These are phyloP conservation scores for Podarcis raffonei DNA, from an alignment of 2,113 vertebrate species.

Conservation along the genomic window DNA sequence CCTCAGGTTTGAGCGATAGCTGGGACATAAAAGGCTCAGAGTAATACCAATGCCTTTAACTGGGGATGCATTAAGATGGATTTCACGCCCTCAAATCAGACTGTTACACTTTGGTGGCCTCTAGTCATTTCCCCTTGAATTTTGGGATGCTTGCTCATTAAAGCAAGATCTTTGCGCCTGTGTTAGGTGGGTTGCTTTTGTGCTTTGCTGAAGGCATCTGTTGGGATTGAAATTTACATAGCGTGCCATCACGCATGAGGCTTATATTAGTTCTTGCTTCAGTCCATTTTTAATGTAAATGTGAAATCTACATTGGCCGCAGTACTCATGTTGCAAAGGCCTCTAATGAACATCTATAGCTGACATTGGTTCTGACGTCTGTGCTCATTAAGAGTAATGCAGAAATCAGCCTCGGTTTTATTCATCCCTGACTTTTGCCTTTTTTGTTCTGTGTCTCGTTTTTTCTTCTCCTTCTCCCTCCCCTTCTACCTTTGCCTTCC, in stretches of 20 bases:
- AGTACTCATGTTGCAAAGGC: not conserved
- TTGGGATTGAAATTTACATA: not conserved
- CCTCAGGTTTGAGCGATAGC: not conserved
- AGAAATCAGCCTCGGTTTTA: not conserved
- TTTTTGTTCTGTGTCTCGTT: not conserved
- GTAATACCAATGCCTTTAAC: not conserved
- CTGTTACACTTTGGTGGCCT: not conserved
- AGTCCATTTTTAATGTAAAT: not conserved
- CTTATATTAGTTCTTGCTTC: not conserved
- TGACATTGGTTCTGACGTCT: not conserved
- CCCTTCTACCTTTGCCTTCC: not conserved
- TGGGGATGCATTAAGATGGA: not conserved
- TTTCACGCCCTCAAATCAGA: not conserved
- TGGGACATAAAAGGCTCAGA: not conserved
- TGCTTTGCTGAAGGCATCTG: not conserved
- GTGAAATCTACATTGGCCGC: not conserved
- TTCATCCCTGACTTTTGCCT: not conserved
- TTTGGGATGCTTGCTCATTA: not conserved
- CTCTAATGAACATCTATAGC: not conserved
- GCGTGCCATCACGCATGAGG: not conserved
- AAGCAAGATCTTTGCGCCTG: not conserved
- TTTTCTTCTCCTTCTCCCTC: constrained; percentile 44
- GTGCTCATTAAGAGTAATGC: not conserved
- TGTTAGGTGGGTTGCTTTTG: not conserved
- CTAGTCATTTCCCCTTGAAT: not conserved